phyloP scores from a whole-genome alignment of 2,113 vertebrate genomes.

The Mus musculus region GRCm39 chr8:109233001-109233500 shows the following conservation, averaged over 20 bases:
- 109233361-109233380: neutral
- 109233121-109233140: neutral
- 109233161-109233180: neutral
- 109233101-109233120: neutral
- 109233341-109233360: neutral
- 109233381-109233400: neutral
- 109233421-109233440: neutral
- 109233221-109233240: neutral
- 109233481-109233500: neutral
- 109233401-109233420: neutral
- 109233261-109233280: neutral
- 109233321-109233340: neutral
- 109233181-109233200: neutral
- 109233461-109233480: too few relatives aligned
- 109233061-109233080: constrained; percentile 1
- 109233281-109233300: neutral
- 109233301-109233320: neutral
- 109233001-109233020: neutral
- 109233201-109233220: neutral
- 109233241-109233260: neutral
- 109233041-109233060: neutral
- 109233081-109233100: neutral
- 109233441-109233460: neutral
- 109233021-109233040: neutral
- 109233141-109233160: neutral